Evolutionary conservation across 2,113 vertebrate genomes (phyloP).

Genomic region (Aegotheles bennettii): DNA sequence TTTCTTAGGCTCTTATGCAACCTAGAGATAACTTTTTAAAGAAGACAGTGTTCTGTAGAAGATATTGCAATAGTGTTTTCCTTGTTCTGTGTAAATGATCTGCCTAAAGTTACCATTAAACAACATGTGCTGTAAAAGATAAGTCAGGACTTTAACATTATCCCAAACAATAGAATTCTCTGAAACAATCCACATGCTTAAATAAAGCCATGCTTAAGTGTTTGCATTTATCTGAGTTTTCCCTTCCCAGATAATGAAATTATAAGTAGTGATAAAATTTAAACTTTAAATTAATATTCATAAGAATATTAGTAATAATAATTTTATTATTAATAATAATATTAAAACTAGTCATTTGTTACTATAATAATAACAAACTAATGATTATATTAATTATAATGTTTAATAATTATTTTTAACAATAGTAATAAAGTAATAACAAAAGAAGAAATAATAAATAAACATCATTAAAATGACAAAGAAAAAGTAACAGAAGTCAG

Average conservation of each 20-base stretch:
- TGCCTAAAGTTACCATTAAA: not conserved
- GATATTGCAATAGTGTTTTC: not conserved
- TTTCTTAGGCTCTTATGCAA: not conserved
- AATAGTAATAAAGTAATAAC: not conserved
- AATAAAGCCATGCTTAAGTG: not conserved
- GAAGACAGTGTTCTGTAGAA: not conserved
- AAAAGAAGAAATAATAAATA: not conserved
- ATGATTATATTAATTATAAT: not conserved
- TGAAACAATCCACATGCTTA: not conserved
- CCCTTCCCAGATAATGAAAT: not conserved
- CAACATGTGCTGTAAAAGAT: not conserved
- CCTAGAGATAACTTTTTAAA: not conserved
- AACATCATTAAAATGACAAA: not conserved
- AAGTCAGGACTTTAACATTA: not conserved
- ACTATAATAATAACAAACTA: not conserved
- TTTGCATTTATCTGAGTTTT: not conserved
- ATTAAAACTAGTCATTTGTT: not conserved
- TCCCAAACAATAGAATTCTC: not conserved
- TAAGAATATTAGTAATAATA: too few relatives aligned
- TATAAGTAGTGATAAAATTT: not conserved
- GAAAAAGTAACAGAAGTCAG: not conserved
- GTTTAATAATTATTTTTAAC: not conserved
- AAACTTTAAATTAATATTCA: not conserved
- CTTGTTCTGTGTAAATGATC: not conserved
- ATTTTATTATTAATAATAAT: not conserved